Evolutionary conservation across 1,140 invertebrate species (phyloP), one percentile per base, ranked within the genome.

Genomic region (Coboldia fuscipes): DNA sequence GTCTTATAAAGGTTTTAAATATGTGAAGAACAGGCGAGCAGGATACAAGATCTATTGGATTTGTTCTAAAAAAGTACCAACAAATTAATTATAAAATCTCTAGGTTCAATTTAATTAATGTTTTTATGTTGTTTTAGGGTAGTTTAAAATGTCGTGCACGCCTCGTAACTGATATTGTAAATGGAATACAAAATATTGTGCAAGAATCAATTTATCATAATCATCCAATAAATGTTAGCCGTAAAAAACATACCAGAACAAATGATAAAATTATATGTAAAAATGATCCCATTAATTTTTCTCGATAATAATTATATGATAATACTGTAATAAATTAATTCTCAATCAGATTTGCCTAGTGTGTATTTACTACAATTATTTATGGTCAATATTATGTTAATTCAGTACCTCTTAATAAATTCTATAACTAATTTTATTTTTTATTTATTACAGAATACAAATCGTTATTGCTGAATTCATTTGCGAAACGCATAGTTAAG

Each of bases 131-230:
- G 4, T 27, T 33, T 19, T 29, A 54, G 50, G 51, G 50, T 15
- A 55, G 52, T 42, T 45, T 48, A 20, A 55, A 55, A 38, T 55
- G 52, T 42, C 50, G 45, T 37, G 52, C 52, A 4, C 42, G 52
- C 1, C 48, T 54, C 4, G 49, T 55, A 1, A 55, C 52, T 13
- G 43, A 53, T 33, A 41, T 54, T 18, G 39, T 52, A 3, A 44
- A 54, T 15, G 51, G 51, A 12, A 48, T 48, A 3, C 43, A 54
- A 12, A 47, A 48, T 30, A 49, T 54, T 17, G 47, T 52, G 16
- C 40, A 52, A 3, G 45, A 46, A 24, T 50, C 51, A 6, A 51
- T 45, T 9, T 35, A 48, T 19, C 51, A 54, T 26, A 52, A 49
- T 38, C 53, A 52, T 37, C 31, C 39, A n/a, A 41, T 39, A 3